Conservation (phyloP, 1,140 invertebrate genomes). For the Hycleus phaleratus region DNA sequence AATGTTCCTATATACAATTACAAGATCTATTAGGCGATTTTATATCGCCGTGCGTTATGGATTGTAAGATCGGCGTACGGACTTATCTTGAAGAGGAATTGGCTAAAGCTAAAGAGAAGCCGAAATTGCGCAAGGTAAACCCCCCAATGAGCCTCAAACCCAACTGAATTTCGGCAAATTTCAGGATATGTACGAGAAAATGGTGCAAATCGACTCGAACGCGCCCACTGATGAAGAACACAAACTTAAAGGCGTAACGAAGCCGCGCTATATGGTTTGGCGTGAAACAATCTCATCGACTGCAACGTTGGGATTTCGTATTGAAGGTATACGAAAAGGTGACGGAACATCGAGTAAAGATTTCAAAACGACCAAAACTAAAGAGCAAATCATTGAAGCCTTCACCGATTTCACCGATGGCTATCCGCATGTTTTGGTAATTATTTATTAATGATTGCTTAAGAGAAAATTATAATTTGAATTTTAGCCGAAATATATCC, state of each 20-base stretch:
- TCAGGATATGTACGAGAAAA: slow-evolving; percentile 96
- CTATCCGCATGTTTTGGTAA: slow-evolving; percentile 69
- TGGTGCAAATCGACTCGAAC: slow-evolving; percentile 87
- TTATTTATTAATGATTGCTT: slow-evolving; percentile 34
- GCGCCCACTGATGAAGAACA: slow-evolving; percentile 90
- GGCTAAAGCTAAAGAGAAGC: slow-evolving; percentile 89
- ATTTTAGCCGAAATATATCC: slow-evolving; percentile 72
- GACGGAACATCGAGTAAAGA: slow-evolving; percentile 87
- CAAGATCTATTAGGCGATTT: slow-evolving; percentile 90
- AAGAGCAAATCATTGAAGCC: slow-evolving; percentile 71
- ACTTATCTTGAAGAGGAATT: slow-evolving; percentile 94
- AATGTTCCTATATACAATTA: slow-evolving; percentile 84
- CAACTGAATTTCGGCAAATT: slow-evolving; percentile 24
- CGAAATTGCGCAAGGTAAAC: slow-evolving; percentile 74
- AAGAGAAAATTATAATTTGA: slow-evolving; percentile 12
- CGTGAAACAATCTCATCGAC: slow-evolving; percentile 95
- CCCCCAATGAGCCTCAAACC: too few relatives aligned
- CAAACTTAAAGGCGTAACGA: slow-evolving; percentile 81
- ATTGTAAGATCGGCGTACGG: slow-evolving; percentile 91
- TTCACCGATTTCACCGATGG: slow-evolving; percentile 76
- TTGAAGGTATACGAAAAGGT: slow-evolving; percentile 88
- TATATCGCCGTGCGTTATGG: slow-evolving; percentile 88
- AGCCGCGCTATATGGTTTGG: slow-evolving; percentile 96
- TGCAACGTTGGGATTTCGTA: slow-evolving; percentile 87
- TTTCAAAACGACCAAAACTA: slow-evolving; percentile 90